phyloP scores from a whole-genome alignment of 2,797 vertebrate species.

The Pseudomugil tenellus region DNA sequence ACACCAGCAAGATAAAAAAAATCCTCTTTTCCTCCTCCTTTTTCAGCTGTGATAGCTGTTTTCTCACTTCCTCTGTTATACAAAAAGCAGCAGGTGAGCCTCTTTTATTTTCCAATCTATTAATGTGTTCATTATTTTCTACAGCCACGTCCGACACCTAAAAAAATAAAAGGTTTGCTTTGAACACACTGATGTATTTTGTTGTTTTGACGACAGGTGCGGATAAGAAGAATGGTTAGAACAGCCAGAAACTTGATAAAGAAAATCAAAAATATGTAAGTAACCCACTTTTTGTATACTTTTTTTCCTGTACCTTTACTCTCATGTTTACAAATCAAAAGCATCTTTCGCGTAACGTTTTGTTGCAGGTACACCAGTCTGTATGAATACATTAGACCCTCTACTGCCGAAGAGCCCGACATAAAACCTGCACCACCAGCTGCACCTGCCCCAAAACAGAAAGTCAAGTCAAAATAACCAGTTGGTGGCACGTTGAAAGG shows the following conservation, averaged over 20 bases:
- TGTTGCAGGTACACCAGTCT: conserved; percentile 68
- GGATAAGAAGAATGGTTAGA: conserved; percentile 86
- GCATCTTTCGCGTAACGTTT: neutral
- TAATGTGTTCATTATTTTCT: neutral
- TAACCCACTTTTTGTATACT: conserved; percentile 5
- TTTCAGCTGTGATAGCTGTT: conserved; percentile 85
- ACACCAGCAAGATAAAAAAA: neutral
- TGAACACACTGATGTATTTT: conserved; percentile 6
- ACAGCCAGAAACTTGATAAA: conserved; percentile 81
- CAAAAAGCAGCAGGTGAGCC: conserved; percentile 89
- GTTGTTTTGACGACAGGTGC: conserved; percentile 75
- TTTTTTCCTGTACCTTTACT: neutral
- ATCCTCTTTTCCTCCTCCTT: conserved; percentile 25
- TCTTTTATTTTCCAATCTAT: neutral
- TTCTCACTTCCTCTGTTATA: conserved; percentile 92
- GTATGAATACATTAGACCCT: conserved; percentile 57
- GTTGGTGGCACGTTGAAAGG: conserved; percentile 1
- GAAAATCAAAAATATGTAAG: conserved; percentile 87
- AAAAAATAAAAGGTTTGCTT: neutral
- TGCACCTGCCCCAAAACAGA: conserved; percentile 72
- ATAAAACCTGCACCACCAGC: conserved; percentile 46
- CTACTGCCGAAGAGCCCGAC: conserved; percentile 45
- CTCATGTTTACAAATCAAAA: neutral
- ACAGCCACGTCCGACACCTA: neutral
- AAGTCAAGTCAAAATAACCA: conserved; percentile 83